Base-by-base conservation (phyloP, 2,113 vertebrate genomes). In the Osmerus eperlanus region DNA sequence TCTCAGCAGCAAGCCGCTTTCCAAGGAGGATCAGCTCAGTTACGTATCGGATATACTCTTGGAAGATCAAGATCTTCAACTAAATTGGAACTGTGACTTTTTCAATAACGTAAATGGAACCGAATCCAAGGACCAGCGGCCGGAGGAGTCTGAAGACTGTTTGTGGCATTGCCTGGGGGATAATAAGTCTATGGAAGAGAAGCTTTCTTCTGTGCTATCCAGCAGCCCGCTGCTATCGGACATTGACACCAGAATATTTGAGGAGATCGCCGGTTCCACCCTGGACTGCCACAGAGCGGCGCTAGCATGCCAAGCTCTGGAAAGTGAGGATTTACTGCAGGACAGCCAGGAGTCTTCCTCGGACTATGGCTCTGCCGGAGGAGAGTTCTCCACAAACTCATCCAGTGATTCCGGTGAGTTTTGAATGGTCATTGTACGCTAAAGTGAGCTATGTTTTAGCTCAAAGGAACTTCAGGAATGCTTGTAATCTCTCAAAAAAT, bases 341-440 rank as follows among this genome's bases (percentile, higher is more conserved):
- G 85, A 84, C 2, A 63, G 76, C 0, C 81, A 79, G 8, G 89
- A 91, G 67, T 69, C 84, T 15, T 90, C 90, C 0, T 93, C 92
- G 0, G 91, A 92, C 74, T 90, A 90, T 0, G 86, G 92, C 0
- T 91, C 91, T 0, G 84, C 88, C 0, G 87, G 87, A 0, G 87
- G 91, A 0, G 91, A 92, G 63, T 73, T 90, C 16, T 90, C 89
- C 4, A 71, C 60, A 0, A 85, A 80, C 3, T 90, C 89, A 0
- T 85, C 86, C 16, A 92, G 91, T 3, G 92, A 94, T 76, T 94
- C 92, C 23, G 93, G 93, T 93, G 81, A 91, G 91, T 78, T 41
- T 36, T 32, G 3, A 47, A 47, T 47, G 41, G 41, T 47, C 41
- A 12, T 47, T 11, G 41, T 47, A 47, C 7, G 2, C 41, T 11